Conservation (phyloP, 2,888 invertebrate genomes). For the Bhutanitis thaidina region DNA sequence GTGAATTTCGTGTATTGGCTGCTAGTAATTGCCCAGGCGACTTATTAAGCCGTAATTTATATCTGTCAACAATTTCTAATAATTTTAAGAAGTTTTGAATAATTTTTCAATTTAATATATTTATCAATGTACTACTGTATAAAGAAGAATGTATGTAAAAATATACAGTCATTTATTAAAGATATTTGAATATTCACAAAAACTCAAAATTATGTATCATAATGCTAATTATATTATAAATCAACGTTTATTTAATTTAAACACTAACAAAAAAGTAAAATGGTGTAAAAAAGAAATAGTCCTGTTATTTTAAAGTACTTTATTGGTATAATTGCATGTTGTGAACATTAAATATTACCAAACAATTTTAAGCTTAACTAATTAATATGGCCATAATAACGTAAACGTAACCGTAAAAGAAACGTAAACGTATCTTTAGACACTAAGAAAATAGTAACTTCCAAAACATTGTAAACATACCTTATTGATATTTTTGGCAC, state of each 20-base stretch:
- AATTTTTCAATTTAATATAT: background rate
- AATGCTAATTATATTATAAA: too few relatives aligned
- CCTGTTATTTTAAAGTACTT: too few relatives aligned
- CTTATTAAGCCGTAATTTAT: constrained; percentile 12
- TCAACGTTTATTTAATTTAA: too few relatives aligned
- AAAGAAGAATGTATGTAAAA: too few relatives aligned
- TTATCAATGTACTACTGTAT: background rate
- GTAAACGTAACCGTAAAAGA: too few relatives aligned
- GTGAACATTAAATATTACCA: constrained; percentile 23
- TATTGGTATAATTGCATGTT: constrained; percentile 29
- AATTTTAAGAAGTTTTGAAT: background rate
- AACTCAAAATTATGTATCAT: too few relatives aligned
- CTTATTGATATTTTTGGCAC: constrained; percentile 25
- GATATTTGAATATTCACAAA: too few relatives aligned
- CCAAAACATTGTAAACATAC: constrained; percentile 8
- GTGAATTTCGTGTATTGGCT: constrained; percentile 11
- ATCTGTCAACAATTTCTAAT: constrained; percentile 8
- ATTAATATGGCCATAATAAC: constrained; percentile 27
- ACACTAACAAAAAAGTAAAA: too few relatives aligned
- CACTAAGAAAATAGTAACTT: constrained; percentile 21
- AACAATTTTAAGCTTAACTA: constrained; percentile 26
- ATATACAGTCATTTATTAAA: too few relatives aligned
- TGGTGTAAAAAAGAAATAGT: too few relatives aligned
- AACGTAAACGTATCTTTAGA: constrained; percentile 23
- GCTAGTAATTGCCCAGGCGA: constrained; percentile 7